Conservation (phyloP, 1,140 invertebrate genomes). For the Drosophila willistoni region DNA sequence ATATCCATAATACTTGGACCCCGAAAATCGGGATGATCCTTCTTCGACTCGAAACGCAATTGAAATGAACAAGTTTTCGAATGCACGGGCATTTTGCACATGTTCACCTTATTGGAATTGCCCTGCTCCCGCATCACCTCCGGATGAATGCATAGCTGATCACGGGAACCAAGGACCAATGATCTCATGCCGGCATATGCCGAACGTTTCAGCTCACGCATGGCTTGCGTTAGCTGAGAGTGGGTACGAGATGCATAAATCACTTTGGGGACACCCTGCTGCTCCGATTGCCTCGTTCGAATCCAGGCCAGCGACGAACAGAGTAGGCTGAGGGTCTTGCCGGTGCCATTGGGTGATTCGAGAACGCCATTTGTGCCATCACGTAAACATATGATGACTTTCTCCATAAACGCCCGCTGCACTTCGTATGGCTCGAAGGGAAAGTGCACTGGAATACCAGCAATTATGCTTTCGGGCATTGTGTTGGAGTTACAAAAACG, state of each 20-base stretch:
- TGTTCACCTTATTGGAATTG: slow-evolving; percentile 90
- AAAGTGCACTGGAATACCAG: slow-evolving; percentile 92
- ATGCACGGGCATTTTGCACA: slow-evolving; percentile 93
- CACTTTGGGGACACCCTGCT: slow-evolving; percentile 90
- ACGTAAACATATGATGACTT: slow-evolving; percentile 95
- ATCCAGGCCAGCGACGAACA: slow-evolving; percentile 97
- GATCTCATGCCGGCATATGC: slow-evolving; percentile 92
- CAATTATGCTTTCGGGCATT: slow-evolving; percentile 89
- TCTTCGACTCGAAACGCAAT: slow-evolving; percentile 90
- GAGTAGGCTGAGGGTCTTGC: slow-evolving; percentile 97
- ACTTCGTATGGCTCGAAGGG: slow-evolving; percentile 98
- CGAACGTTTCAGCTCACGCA: slow-evolving; percentile 95
- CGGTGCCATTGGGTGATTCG: slow-evolving; percentile 98
- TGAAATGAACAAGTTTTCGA: slow-evolving; percentile 91
- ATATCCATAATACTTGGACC: slow-evolving; percentile 93
- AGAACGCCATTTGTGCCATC: slow-evolving; percentile 94
- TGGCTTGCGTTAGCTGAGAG: slow-evolving; percentile 96
- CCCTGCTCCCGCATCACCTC: slow-evolving; percentile 93
- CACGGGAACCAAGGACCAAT: slow-evolving; percentile 95
- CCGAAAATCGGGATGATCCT: slow-evolving; percentile 88
- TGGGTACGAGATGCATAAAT: slow-evolving; percentile 99
- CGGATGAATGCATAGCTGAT: slow-evolving; percentile 98
- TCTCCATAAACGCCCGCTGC: slow-evolving; percentile 95
- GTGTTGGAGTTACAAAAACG: slow-evolving; percentile 32
- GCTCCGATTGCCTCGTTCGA: slow-evolving; percentile 87